Evolutionary conservation across 2,113 vertebrate genomes (phyloP).

Genomic region (Aix galericulata): DNA sequence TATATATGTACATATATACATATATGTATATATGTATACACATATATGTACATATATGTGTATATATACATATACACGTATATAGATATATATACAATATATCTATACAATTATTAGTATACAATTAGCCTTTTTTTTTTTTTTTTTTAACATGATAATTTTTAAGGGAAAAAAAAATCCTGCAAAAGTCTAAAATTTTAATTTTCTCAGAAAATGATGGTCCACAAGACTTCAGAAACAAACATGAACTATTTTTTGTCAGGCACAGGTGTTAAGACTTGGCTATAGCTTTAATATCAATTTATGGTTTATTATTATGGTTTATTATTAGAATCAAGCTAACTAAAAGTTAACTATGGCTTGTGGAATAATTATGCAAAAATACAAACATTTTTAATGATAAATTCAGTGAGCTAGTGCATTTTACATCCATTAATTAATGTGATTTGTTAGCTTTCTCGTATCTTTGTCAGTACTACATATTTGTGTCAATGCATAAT

Average conservation of each 20-base stretch:
- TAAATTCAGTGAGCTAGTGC: not conserved
- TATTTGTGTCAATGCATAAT: not conserved
- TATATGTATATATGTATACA: too few relatives aligned
- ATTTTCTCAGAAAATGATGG: not conserved
- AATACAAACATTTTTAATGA: not conserved
- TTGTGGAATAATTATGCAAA: not conserved
- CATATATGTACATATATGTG: too few relatives aligned
- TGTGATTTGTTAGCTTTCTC: not conserved
- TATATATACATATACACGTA: too few relatives aligned
- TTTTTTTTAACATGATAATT: not conserved
- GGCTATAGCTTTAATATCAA: not conserved
- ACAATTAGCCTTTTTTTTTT: too few relatives aligned
- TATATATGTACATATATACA: too few relatives aligned
- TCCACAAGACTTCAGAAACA: not conserved
- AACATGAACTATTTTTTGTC: not conserved
- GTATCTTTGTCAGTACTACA: not conserved
- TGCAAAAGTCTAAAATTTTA: not conserved
- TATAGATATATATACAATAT: not conserved
- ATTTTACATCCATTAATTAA: not conserved
- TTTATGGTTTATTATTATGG: not conserved
- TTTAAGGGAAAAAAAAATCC: not conserved
- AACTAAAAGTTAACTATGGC: not conserved
- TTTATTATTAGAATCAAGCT: not conserved
- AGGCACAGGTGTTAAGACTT: not conserved
- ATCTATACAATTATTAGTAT: not conserved